Evolutionary conservation across 2,113 vertebrate genomes (phyloP), one percentile per base, ranked within the genome.

Genomic region (Irena cyanogastra): DNA sequence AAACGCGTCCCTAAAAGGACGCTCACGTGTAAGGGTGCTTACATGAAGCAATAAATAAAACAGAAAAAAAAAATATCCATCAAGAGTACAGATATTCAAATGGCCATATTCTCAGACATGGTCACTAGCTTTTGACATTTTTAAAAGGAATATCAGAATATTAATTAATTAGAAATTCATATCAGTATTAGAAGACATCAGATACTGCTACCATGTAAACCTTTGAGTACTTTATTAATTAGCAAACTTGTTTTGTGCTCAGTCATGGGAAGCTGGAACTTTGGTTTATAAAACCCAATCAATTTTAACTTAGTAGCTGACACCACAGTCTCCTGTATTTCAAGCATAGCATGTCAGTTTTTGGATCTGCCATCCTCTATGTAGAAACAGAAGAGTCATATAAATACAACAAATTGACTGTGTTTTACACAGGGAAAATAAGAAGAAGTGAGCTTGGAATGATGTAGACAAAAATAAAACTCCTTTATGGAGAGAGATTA

Each of bases 1-100:
- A 80, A 69, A 0, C 3, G 9, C 1, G 6, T 20, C 59, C 13
- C 37, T 54, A 10, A 16, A 56, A 83, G 21, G 23, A 72, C 0
- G 1, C 22, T 39, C 39, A 31, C 17, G 27, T 27, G 27, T 22
- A 63, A 35, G 27, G 17, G 13, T 53, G 27, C 33, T 72, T 82
- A 72, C 8, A 84, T 4, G 6, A 64, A 68, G 31, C 33, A 89
- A 75, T 53, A 64, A 63, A 80, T 53, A 28, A 41, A 95, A 30
- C 24, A 24, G n/a, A n/a, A 45, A 75, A 71, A 56, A 41, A 41
- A 84, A 31, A 2, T 10, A 2, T 10, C 9, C 27, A 44, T 24
- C 33, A 89, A 47, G 8, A 42, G 53, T 35, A 75, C 26, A 57
- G 28, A 52, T 75, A 89, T 35, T 91, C 37, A 52, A 85, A 47